These are phyloP conservation scores for Prunella himalayana DNA, from an alignment of 2,113 vertebrate species.

Conservation along the genomic window DNA sequence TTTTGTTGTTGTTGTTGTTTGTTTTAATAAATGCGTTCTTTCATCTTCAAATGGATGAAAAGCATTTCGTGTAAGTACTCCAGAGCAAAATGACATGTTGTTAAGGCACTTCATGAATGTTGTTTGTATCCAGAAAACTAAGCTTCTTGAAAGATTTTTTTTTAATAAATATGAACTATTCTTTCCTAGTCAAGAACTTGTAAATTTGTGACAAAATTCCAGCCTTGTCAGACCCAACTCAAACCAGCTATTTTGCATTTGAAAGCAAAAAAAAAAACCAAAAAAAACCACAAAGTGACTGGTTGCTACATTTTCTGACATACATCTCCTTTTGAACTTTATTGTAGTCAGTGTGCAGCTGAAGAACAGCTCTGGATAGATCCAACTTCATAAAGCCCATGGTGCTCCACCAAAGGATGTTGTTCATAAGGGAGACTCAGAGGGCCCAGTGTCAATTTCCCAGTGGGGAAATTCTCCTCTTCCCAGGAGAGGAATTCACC, in stretches of 20 bases:
- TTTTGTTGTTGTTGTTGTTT: not conserved
- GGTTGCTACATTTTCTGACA: slow-evolving; percentile 3
- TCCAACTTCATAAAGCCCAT: not conserved
- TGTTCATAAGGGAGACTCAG: not conserved
- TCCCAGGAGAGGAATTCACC: not conserved
- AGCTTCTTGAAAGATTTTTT: not conserved
- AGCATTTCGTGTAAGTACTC: not conserved
- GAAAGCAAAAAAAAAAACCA: not conserved
- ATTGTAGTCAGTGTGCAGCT: not conserved
- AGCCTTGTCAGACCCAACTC: not conserved
- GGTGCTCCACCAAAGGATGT: not conserved
- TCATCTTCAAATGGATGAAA: not conserved
- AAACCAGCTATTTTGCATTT: slow-evolving; percentile 8
- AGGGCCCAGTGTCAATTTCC: not conserved
- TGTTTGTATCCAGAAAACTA: not conserved
- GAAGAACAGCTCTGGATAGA: not conserved
- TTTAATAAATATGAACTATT: not conserved
- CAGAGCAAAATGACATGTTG: not conserved
- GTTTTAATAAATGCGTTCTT: not conserved
- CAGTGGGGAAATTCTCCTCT: not conserved
- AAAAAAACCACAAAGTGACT: fast-evolving
- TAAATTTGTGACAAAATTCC: not conserved
- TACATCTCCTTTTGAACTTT: not conserved
- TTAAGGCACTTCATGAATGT: not conserved
- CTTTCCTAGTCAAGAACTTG: not conserved